A percentile compares a stretch with the other conserved stretches of the same genome.
Conservation (phyloP, 2,888 invertebrate genomes). For the Lithophane socia region DNA sequence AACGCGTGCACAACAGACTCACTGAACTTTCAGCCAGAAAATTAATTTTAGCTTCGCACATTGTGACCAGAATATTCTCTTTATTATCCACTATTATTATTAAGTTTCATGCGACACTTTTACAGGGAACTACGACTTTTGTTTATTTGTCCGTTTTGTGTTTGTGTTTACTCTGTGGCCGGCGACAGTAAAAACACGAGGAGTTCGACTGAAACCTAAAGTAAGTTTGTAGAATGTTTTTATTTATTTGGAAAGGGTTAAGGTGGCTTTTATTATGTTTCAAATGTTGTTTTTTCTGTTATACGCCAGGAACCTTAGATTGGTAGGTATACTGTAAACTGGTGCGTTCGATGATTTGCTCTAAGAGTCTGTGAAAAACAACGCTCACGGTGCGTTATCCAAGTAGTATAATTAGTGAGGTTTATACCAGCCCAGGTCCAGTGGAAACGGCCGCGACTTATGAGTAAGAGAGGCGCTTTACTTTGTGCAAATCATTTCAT, state of each 20-base stretch:
- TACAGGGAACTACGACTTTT: not conserved
- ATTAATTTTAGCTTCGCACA: constrained; percentile 58
- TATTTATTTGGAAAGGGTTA: not conserved
- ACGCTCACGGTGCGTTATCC: too few species aligned
- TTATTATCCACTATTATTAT: constrained; percentile 19
- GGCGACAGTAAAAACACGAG: not conserved
- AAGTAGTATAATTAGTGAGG: too few species aligned
- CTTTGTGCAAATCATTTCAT: too few species aligned
- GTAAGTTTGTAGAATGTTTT: not conserved
- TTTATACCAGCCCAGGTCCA: too few species aligned
- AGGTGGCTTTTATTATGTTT: not conserved
- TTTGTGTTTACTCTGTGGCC: not conserved
- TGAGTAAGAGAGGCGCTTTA: too few species aligned
- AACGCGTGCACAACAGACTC: constrained; percentile 22
- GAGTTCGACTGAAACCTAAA: not conserved
- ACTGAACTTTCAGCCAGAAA: constrained; percentile 44
- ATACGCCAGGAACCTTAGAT: not conserved
- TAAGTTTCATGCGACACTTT: not conserved
- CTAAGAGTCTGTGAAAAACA: not conserved
- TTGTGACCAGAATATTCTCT: constrained; percentile 26
- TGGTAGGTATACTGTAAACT: not conserved
- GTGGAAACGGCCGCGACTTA: too few species aligned
- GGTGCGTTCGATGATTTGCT: not conserved
- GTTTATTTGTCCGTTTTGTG: not conserved
- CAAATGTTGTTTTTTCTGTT: not conserved